Conservation (phyloP, 2,113 vertebrate species). For the Charina bottae region DNA sequence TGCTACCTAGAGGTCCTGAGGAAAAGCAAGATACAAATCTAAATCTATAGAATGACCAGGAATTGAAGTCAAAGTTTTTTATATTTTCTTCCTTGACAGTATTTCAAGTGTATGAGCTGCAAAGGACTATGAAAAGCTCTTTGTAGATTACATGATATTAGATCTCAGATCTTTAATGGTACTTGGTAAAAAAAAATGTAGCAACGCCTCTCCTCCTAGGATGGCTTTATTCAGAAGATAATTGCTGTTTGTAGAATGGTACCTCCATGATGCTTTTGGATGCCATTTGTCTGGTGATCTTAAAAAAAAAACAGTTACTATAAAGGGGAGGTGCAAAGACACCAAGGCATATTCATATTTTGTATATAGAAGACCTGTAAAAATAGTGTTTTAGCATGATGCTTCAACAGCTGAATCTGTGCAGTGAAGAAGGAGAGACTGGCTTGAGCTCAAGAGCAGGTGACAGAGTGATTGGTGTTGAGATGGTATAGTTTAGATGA, state of each 20-base stretch:
- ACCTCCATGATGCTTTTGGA: fast-evolving
- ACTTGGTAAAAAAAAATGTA: not conserved
- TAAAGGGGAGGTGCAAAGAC: not conserved
- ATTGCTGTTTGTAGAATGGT: fast-evolving
- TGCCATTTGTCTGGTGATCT: not conserved
- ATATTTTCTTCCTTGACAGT: not conserved
- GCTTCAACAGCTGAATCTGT: not conserved
- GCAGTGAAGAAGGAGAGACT: not conserved
- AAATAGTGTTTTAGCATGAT: not conserved
- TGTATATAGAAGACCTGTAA: not conserved
- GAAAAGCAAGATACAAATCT: not conserved
- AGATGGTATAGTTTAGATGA: not conserved
- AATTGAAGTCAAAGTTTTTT: not conserved
- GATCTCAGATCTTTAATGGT: not conserved
- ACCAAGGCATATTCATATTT: not conserved
- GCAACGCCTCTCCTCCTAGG: not conserved
- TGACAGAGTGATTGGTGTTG: not conserved
- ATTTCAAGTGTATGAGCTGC: not conserved
- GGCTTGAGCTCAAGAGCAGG: not conserved
- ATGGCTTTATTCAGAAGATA: not conserved
- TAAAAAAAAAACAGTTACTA: not conserved
- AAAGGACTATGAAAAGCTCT: not conserved
- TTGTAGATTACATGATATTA: not conserved
- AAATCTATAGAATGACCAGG: not conserved
- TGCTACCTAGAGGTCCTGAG: not conserved